Base-by-base conservation (phyloP, 2,888 invertebrate genomes). In the Pseudeuparius sepicola region DNA sequence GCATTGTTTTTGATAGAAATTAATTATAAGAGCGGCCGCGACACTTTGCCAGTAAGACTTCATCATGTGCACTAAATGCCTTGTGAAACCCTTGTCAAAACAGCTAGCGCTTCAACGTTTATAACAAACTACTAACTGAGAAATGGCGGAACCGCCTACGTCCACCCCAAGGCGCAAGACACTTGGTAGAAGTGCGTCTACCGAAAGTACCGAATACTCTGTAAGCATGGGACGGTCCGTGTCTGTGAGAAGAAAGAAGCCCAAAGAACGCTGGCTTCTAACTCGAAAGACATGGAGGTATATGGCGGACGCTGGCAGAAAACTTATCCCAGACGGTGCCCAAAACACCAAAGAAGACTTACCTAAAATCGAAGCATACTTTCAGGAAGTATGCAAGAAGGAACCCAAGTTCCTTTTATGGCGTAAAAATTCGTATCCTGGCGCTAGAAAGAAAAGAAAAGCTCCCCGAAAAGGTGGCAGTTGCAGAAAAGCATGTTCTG, bases 201-300 rank as follows among this genome's bases (percentile, higher is more conserved):
- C 58, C 10, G 60, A 60, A 45, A 63, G 68, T 53, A 56, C 64
- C 41, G 68, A 66, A 34, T 57, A 57, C 34, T 55, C 56, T 4
- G 39, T 53, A 17, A 53, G 52, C 3, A 75, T 73, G 70, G 74
- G 72, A 41, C 69, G 67, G 54, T 64, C 68, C 30, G 64, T 69
- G 54, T 64, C 68, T 30, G 64, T 69, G 50, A 64, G 72, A 38
- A 71, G 71, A 48, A 71, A 70, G 55, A 70, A 68, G 41, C 70
- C 71, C 1, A 79, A 80, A 55, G 88, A 88, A 61, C 73, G 88
- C 60, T 89, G 88, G 88, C 68, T 88, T 40, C 69, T 88, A 39
- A 88, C 88, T 26, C 68, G 88, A 39, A 88, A 89, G 64, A 88
- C 88, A 29, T 88, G 88, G 88, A 71, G 85, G 50, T 88, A 88